Evolutionary conservation across 1,140 invertebrate species (phyloP).

Genomic region (Trichonephila clavata): DNA sequence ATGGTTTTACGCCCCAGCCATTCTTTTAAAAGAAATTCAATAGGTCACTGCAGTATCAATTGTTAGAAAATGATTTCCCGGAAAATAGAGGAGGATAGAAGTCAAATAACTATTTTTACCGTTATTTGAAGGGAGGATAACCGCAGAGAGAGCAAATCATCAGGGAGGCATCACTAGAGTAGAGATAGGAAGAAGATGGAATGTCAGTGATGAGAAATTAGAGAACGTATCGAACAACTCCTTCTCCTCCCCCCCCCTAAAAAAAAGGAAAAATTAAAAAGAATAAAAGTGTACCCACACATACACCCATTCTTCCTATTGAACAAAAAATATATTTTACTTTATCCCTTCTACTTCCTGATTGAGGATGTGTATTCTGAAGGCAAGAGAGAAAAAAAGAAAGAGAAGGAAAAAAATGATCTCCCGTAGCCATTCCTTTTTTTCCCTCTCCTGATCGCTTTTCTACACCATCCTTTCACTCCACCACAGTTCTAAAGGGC

Average conservation of each 20-base stretch:
- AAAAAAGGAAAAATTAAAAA: neutral
- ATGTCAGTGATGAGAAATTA: constrained; percentile 4
- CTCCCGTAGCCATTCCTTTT: neutral
- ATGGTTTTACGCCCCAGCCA: too few species aligned
- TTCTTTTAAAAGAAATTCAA: neutral
- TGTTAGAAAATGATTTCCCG: neutral
- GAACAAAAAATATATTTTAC: constrained; percentile 3
- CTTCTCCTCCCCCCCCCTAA: neutral
- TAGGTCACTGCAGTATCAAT: neutral
- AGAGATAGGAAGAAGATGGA: neutral
- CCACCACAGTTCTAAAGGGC: neutral
- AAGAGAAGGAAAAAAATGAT: constrained; percentile 2
- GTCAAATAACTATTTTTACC: constrained; percentile 2
- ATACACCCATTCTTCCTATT: neutral
- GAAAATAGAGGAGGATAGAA: neutral
- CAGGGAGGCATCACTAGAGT: neutral
- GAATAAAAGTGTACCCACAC: neutral
- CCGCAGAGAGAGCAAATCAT: constrained; percentile 14
- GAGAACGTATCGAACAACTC: neutral
- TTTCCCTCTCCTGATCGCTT: neutral
- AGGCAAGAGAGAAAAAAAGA: neutral
- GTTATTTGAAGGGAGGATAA: neutral
- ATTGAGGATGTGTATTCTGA: constrained; percentile 31
- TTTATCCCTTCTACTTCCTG: neutral
- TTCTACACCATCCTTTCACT: neutral